A percentile compares a stretch with the other conserved stretches of the same genome.
Conservation (phyloP, 2,113 vertebrate species). For the Oreochromis spilurus region DNA sequence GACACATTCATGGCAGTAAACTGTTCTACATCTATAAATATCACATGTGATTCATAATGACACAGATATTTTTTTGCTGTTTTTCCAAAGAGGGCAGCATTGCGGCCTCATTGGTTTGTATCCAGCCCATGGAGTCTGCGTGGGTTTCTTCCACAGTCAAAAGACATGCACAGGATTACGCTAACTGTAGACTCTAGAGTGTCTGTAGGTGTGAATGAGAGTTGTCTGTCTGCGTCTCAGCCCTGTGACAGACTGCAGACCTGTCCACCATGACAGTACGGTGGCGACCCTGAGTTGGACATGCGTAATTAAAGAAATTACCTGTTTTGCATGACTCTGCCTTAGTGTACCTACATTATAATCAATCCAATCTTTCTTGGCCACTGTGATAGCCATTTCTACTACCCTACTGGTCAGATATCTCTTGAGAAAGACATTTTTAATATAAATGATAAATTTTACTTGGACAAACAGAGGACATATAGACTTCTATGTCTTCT, state of each 20-base stretch:
- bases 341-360: neutral
- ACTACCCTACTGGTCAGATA: neutral
- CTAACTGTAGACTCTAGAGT: neutral
- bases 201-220: neutral
- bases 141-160: neutral
- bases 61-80: neutral
- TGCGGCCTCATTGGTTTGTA: neutral
- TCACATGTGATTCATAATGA: neutral
- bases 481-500: neutral
- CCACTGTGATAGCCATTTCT: neutral
- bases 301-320: neutral
- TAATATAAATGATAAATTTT: neutral
- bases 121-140: neutral
- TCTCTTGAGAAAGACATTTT: neutral
- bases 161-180: neutral
- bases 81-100: neutral
- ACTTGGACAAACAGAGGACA: neutral
- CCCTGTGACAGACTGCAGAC: neutral
- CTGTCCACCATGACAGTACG: neutral
- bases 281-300: neutral
- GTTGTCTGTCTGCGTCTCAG: neutral
- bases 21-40: neutral
- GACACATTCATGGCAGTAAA: neutral
- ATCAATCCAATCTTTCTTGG: neutral
- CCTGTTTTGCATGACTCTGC: neutral